Percentiles rank a stretch among this genome's conserved stretches.
These are phyloP conservation scores for Hololepta plana DNA, from an alignment of 2,888 invertebrate genomes.

Conservation along the genomic window DNA sequence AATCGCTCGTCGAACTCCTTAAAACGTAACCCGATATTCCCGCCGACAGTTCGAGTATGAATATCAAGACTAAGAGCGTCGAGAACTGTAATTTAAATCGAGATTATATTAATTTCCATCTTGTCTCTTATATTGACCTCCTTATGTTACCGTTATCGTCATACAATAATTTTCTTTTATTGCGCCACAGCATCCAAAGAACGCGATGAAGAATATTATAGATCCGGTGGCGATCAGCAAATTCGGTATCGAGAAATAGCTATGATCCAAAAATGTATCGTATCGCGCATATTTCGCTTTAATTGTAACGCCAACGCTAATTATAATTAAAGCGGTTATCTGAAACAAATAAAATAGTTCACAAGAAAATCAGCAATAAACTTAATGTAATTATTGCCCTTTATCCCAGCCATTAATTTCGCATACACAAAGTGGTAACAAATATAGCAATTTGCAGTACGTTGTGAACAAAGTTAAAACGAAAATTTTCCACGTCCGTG, in stretches of 20 bases:
- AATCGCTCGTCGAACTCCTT: slow-evolving; percentile 43
- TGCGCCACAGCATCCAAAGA: slow-evolving; percentile 93
- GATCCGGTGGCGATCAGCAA: slow-evolving; percentile 78
- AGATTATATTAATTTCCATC: too few relatives aligned
- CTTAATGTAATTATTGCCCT: too few relatives aligned
- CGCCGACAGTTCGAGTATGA: slow-evolving; percentile 69
- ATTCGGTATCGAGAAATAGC: slow-evolving; percentile 70
- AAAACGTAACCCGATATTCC: slow-evolving; percentile 68
- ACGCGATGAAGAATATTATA: slow-evolving; percentile 78
- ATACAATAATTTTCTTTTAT: slow-evolving; percentile 88
- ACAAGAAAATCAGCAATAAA: slow-evolving; percentile 10
- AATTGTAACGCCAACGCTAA: slow-evolving; percentile 65
- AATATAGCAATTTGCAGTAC: too few relatives aligned
- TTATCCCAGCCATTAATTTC: too few relatives aligned
- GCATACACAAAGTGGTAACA: too few relatives aligned
- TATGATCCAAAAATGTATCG: slow-evolving; percentile 59
- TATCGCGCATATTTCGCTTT: slow-evolving; percentile 56
- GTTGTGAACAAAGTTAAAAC: too few relatives aligned
- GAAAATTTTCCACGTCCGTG: too few relatives aligned
- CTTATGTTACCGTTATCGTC: slow-evolving; percentile 78
- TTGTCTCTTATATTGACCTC: slow-evolving; percentile 13
- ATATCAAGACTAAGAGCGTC: slow-evolving; percentile 56
- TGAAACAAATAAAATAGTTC: slow-evolving; percentile 40
- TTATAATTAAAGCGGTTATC: slow-evolving; percentile 73
- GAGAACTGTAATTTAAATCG: slow-evolving; percentile 62